Percentiles rank a stretch among this genome's conserved stretches.
Conservation (phyloP, 2,888 invertebrate species). For the Congeria kusceri region DNA sequence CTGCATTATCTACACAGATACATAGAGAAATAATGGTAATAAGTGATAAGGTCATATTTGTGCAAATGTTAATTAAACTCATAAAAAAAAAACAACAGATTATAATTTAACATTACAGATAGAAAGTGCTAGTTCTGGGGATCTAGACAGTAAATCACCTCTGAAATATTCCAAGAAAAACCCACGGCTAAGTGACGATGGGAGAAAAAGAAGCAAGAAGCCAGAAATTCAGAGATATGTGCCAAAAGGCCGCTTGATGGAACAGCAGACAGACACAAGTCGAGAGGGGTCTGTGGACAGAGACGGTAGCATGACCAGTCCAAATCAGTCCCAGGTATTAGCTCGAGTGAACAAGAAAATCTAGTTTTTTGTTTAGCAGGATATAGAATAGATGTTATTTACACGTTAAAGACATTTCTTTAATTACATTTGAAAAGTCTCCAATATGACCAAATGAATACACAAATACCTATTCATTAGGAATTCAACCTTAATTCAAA, state of each 20-base stretch:
- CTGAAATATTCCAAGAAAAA: not conserved
- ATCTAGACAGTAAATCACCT: slow-evolving; percentile 36
- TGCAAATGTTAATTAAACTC: too few relatives aligned
- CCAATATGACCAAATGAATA: too few relatives aligned
- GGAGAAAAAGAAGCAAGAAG: slow-evolving; percentile 60
- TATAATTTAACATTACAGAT: slow-evolving; percentile 40
- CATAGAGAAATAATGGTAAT: too few relatives aligned
- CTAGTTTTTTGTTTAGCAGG: too few relatives aligned
- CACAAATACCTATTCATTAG: too few relatives aligned
- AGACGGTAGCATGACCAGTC: slow-evolving; percentile 10
- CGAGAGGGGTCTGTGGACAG: slow-evolving; percentile 47
- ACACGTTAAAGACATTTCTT: too few relatives aligned
- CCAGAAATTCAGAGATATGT: slow-evolving; percentile 80
- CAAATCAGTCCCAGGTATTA: slow-evolving; percentile 9
- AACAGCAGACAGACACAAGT: slow-evolving; percentile 61
- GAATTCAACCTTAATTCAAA: too few relatives aligned
- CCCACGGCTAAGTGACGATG: slow-evolving; percentile 35
- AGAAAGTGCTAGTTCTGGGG: slow-evolving; percentile 37
- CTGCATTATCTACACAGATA: too few relatives aligned
- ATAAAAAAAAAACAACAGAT: too few relatives aligned
- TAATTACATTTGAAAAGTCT: too few relatives aligned
- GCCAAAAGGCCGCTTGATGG: slow-evolving; percentile 73
- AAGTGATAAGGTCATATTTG: not conserved
- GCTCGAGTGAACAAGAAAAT: too few relatives aligned
- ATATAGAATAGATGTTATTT: too few relatives aligned